A percentile compares a stretch with the other conserved stretches of the same genome.
phyloP scores from a whole-genome alignment of 92 coral and sea anemone species.

The Muricea muricata region DNA sequence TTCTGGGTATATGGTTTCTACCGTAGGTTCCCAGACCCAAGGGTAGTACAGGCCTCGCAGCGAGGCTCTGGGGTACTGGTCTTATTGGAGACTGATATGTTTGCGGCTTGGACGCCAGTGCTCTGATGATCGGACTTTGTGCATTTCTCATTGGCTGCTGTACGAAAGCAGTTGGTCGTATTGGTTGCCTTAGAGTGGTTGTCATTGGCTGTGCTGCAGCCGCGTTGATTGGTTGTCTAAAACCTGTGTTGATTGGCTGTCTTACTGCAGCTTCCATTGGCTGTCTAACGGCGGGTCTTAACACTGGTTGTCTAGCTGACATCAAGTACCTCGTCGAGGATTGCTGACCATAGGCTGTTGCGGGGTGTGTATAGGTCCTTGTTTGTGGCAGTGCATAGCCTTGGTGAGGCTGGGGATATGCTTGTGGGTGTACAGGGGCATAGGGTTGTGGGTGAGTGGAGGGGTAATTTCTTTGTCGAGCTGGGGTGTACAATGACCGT shows the following conservation, averaged over 20 bases:
- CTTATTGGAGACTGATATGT: not conserved
- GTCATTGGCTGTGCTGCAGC: not conserved
- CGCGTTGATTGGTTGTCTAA: not conserved
- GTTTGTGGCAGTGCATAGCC: not conserved
- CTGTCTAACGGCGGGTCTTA: not conserved
- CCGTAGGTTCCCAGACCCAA: conserved; percentile 19
- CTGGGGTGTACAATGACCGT: not conserved
- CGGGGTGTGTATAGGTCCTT: conserved; percentile 4
- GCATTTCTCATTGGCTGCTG: conserved; percentile 12
- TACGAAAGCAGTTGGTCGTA: not conserved
- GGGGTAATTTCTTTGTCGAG: not conserved
- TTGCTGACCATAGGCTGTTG: not conserved
- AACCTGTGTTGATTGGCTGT: conserved; percentile 6
- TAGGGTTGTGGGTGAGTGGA: not conserved
- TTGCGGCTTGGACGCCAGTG: not conserved
- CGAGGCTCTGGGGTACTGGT: conserved; percentile 10
- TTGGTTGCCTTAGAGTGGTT: not conserved
- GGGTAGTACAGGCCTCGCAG: not conserved
- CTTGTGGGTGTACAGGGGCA: not conserved
- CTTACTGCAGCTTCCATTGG: not conserved
- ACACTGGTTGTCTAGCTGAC: not conserved
- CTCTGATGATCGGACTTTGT: conserved; percentile 5
- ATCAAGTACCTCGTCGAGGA: not conserved
- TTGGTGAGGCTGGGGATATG: conserved; percentile 9
- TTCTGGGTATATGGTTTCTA: conserved; percentile 20